A percentile compares a stretch with the other conserved stretches of the same genome.
Evolutionary conservation across 2,797 vertebrate species (phyloP).

Genomic region (Helostoma temminkii): DNA sequence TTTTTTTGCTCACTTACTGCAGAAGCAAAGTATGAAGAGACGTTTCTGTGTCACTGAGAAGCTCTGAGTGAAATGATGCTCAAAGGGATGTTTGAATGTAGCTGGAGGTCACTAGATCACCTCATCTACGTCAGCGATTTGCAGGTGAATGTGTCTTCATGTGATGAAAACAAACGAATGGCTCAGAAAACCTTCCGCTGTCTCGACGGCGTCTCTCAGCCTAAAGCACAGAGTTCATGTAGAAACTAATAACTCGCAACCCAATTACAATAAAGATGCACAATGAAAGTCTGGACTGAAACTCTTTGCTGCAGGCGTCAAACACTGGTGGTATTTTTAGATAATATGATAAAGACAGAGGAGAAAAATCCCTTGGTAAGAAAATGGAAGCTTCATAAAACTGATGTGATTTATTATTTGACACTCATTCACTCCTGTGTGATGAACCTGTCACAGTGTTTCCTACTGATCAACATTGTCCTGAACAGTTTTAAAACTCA

Average conservation of each 20-base stretch:
- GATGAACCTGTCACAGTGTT: background rate
- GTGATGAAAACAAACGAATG: constrained; percentile 20
- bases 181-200: background rate
- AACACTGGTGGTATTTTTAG: constrained; percentile 46
- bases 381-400: background rate
- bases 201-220: constrained; percentile 27
- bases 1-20: background rate
- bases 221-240: constrained; percentile 37
- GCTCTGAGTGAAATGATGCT: background rate
- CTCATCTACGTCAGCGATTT: background rate
- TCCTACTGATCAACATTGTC: background rate
- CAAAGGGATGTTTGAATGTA: background rate
- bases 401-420: constrained; percentile 18
- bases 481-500: too few relatives aligned
- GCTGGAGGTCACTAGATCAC: background rate
- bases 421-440: background rate
- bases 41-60: background rate
- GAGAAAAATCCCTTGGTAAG: constrained; percentile 3
- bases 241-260: constrained; percentile 52
- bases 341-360: constrained; percentile 24
- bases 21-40: background rate
- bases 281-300: constrained; percentile 48
- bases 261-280: constrained; percentile 51
- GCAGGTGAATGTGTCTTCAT: background rate
- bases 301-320: constrained; percentile 17